Percentiles rank a stretch among this genome's conserved stretches.
These are phyloP conservation scores for Phyto melanocephala DNA, from an alignment of 2,888 invertebrate genomes.

Conservation along the genomic window DNA sequence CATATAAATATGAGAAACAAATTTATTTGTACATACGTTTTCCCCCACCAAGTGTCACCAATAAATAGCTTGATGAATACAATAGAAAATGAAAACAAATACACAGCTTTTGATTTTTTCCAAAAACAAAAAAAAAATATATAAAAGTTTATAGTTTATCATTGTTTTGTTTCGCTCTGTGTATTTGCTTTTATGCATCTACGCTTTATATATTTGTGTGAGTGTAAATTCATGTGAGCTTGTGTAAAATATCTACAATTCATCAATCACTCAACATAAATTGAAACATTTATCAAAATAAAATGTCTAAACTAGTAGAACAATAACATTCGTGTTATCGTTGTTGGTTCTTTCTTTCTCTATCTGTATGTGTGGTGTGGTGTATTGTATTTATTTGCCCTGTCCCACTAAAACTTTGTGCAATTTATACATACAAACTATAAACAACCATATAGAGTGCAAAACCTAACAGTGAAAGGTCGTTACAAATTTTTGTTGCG, in stretches of 20 bases:
- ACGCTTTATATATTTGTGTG: not conserved
- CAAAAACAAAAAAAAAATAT: no score
- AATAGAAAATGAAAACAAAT: no score
- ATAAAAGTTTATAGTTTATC: not conserved
- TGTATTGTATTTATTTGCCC: slow-evolving; percentile 31
- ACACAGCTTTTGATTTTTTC: no score
- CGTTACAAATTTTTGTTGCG: no score
- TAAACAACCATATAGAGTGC: not conserved
- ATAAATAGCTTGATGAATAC: no score
- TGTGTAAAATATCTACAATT: slow-evolving; percentile 54
- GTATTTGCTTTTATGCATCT: not conserved
- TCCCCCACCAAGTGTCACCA: not conserved
- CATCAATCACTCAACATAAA: slow-evolving; percentile 62
- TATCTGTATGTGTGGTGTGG: not conserved
- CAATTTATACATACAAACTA: not conserved
- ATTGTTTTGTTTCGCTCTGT: no score
- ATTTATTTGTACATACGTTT: no score
- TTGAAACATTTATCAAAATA: slow-evolving; percentile 61
- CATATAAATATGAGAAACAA: not conserved
- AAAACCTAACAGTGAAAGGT: not conserved
- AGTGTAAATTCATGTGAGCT: not conserved
- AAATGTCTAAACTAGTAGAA: slow-evolving; percentile 41
- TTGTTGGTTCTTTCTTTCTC: not conserved
- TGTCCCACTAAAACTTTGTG: not conserved
- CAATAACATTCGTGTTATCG: no score